Percentiles rank a stretch among this genome's conserved stretches.
These are phyloP conservation scores for Strigamia maritima DNA, from an alignment of 2,888 invertebrate genomes.

Conservation along the genomic window DNA sequence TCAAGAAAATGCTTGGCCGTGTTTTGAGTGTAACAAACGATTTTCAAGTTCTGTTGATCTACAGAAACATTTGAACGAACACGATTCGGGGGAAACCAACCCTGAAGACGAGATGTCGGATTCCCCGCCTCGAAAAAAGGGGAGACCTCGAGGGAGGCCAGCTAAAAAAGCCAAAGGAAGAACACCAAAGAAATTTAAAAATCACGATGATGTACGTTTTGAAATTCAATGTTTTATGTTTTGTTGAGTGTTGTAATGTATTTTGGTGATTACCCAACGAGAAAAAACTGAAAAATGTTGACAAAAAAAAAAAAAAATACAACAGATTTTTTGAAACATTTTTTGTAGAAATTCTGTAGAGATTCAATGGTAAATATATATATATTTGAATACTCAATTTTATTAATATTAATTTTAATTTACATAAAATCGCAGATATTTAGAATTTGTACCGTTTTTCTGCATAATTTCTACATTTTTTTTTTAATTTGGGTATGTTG, in stretches of 20 bases:
- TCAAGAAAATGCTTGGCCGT: slow-evolving; percentile 58
- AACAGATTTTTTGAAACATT: too few relatives aligned
- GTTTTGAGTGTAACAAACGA: slow-evolving; percentile 62
- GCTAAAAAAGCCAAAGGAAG: slow-evolving; percentile 43
- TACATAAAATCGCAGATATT: too few relatives aligned
- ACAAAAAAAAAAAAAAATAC: too few relatives aligned
- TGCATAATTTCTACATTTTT: too few relatives aligned
- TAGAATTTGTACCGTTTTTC: too few relatives aligned
- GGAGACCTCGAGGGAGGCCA: slow-evolving; percentile 30
- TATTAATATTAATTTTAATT: too few relatives aligned
- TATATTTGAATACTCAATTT: too few relatives aligned
- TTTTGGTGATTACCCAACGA: too few relatives aligned
- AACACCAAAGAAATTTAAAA: slow-evolving; percentile 44
- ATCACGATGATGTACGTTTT: slow-evolving; percentile 34
- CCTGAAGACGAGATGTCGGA: slow-evolving; percentile 12
- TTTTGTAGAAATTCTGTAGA: too few relatives aligned
- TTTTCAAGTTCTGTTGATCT: slow-evolving; percentile 60
- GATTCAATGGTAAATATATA: too few relatives aligned
- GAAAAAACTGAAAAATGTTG: too few relatives aligned
- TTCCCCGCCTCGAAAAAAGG: slow-evolving; percentile 16
- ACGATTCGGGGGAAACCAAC: slow-evolving; percentile 45
- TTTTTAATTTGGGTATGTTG: too few relatives aligned
- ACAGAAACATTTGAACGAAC: slow-evolving; percentile 60
- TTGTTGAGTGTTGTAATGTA: not conserved
- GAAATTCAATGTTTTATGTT: not conserved